Evolutionary conservation across 1,140 invertebrate species (phyloP).

Genomic region (Pantala flavescens): DNA sequence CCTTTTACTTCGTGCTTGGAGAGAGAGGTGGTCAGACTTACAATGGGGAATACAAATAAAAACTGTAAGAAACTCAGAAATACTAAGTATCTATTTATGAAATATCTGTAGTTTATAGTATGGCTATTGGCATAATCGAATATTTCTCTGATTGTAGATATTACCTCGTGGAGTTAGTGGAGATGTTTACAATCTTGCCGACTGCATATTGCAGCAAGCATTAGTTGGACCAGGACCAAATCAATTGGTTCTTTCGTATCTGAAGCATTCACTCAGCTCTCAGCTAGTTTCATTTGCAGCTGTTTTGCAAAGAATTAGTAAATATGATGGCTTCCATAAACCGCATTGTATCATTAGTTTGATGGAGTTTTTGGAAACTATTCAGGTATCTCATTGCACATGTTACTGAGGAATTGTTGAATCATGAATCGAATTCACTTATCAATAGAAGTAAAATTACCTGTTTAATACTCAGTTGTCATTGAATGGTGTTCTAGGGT

Average conservation of each 20-base stretch:
- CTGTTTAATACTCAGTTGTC: background rate
- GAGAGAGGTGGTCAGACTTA: constrained; percentile 86
- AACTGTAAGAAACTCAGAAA: constrained; percentile 42
- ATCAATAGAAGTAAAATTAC: too few relatives aligned
- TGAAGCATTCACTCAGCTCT: constrained; percentile 82
- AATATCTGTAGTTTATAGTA: constrained; percentile 12
- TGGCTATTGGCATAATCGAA: background rate
- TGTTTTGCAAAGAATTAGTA: constrained; percentile 74
- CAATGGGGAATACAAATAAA: constrained; percentile 95
- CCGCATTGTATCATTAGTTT: constrained; percentile 78
- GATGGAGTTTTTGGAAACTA: constrained; percentile 72
- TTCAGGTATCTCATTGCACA: constrained; percentile 46
- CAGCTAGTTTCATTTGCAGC: constrained; percentile 84
- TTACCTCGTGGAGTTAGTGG: constrained; percentile 76
- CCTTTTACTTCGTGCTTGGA: constrained; percentile 77
- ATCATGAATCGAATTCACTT: too few relatives aligned
- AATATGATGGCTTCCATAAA: constrained; percentile 80
- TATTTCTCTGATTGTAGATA: constrained; percentile 37
- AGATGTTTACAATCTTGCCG: constrained; percentile 82
- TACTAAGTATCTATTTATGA: constrained; percentile 11
- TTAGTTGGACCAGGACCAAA: constrained; percentile 85
- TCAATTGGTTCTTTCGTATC: constrained; percentile 77
- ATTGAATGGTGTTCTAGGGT: constrained; percentile 27
- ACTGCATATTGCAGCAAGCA: constrained; percentile 86
- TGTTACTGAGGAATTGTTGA: too few relatives aligned